Evolutionary conservation across 2,113 vertebrate genomes (phyloP), one percentile per base, ranked within the genome.

Genomic region (Amazona guildingii): DNA sequence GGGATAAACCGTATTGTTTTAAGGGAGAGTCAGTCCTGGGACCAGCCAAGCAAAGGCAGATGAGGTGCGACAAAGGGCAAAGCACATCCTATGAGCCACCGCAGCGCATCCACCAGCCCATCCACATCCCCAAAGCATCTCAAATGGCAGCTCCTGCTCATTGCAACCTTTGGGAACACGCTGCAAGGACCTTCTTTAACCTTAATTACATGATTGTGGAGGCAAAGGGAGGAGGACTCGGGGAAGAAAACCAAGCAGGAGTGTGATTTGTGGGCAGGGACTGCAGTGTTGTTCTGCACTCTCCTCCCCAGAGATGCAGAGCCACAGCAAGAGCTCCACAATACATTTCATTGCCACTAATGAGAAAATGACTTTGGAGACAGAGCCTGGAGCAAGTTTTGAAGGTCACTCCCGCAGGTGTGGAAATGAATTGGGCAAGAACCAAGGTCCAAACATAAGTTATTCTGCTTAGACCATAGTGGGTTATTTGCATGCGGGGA

Each of bases 391-490:
- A 81, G 97, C 96, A 54, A 69, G 72, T 72, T 39, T 46, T 62
- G 95, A 73, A 95, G 92, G 94, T 96, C 91, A 43, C 64, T 88
- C 68, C 94, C 11, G 13, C 94, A 94, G 91, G 86, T 77, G 83
- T 86, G 91, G 75, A 39, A 86, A 94, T 54, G 89, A 86, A 43
- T 73, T 39, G 90, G 86, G 72, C 90, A 13, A 21, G 43, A 88
- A 90, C 4, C 86, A 19, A 78, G 62, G 59, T 63, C 74, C 91
- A 75, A 24, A 57, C 69, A 2, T 17, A 54, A 78, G 73, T 51
- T 55, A 35, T 63, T 70, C 90, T 81, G n/a, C 43, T 67, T 31
- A 62, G 81, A 57, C 66, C 84, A 80, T 64, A 33, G 72, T 1
- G 13, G 92, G 57, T 68, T 93, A 73, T 84, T 57, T 55, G 66